Conservation (phyloP, 2,113 vertebrate species). For the Psittacara wagleri region DNA sequence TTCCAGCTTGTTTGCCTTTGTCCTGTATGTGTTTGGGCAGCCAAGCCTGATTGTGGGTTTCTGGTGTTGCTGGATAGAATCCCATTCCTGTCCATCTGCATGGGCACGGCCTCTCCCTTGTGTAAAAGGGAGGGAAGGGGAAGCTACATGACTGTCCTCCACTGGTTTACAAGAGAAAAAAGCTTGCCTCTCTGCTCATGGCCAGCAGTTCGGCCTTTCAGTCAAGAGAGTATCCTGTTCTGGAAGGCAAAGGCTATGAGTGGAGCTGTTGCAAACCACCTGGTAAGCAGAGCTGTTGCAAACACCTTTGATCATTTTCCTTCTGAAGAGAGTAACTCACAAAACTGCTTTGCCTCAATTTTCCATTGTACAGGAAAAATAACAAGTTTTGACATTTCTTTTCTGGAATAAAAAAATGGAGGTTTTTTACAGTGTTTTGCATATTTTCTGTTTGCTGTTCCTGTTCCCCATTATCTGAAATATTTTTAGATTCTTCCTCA, state of each 20-base stretch:
- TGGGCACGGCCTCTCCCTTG: not conserved
- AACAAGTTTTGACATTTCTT: not conserved
- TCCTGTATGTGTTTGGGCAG: not conserved
- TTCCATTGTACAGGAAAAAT: not conserved
- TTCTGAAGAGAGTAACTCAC: not conserved
- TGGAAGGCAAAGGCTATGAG: not conserved
- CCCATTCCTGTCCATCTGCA: not conserved
- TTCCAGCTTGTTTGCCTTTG: constrained; percentile 42
- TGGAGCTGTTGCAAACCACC: not conserved
- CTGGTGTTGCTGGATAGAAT: not conserved
- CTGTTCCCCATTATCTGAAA: not conserved
- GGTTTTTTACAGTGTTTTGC: not conserved
- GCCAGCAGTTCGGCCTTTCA: not conserved
- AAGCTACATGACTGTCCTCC: not conserved
- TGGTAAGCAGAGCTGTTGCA: not conserved
- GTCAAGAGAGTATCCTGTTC: not conserved
- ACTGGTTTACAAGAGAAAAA: not conserved
- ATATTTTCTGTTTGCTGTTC: not conserved
- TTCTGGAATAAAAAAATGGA: not conserved
- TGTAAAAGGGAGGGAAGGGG: not conserved
- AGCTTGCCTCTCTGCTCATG: not conserved
- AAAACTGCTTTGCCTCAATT: not conserved
- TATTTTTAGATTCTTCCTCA: constrained; percentile 22
- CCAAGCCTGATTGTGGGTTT: not conserved
- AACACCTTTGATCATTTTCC: not conserved